phyloP scores from a whole-genome alignment of 2,113 vertebrate genomes.

The Loxodonta africana region DNA sequence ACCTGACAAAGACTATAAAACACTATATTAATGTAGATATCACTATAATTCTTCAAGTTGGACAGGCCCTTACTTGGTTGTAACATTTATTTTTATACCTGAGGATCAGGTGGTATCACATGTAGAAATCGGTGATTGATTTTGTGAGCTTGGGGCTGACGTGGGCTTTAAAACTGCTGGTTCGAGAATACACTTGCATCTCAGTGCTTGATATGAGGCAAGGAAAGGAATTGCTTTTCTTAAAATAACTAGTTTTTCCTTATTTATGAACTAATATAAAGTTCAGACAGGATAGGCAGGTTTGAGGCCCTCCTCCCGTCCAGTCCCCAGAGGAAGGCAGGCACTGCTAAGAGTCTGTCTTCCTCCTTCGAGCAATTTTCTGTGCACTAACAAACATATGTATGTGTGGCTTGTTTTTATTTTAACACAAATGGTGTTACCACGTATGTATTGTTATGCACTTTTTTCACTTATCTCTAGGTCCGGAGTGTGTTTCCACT shows the following conservation, averaged over 20 bases:
- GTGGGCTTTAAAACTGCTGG: background rate
- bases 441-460: background rate
- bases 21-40: background rate
- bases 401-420: background rate
- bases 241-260: slow-evolving; percentile 20
- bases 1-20: too few species aligned
- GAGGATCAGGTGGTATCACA: background rate
- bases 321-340: background rate
- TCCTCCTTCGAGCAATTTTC: background rate
- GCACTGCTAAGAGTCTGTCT: background rate
- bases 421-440: background rate
- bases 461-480: background rate
- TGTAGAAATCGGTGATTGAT: background rate
- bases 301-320: background rate
- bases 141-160: background rate
- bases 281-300: background rate
- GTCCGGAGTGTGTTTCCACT: background rate
- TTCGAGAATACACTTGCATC: background rate
- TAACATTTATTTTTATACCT: slow-evolving; percentile 36
- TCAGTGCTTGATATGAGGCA: background rate
- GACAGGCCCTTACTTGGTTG: background rate
- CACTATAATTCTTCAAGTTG: background rate
- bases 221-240: background rate
- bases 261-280: background rate
- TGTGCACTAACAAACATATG: background rate